Evolutionary conservation across 2,888 invertebrate genomes (phyloP).

Genomic region (Yponomeuta evonymella): DNA sequence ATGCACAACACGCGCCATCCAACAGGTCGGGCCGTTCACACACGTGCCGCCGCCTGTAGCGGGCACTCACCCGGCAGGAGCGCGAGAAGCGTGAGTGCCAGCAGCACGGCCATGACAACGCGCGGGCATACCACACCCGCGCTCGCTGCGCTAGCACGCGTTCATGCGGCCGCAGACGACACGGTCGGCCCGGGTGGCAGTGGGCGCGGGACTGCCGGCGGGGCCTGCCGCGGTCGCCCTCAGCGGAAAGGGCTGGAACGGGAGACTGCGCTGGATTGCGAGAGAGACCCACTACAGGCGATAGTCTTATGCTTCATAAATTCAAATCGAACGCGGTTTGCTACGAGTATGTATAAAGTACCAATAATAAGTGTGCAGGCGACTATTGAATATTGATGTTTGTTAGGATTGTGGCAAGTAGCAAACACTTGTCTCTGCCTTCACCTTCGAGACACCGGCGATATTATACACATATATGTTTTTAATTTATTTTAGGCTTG

Average conservation of each 20-base stretch:
- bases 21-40: conserved; percentile 25
- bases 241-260: background rate
- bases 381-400: no score
- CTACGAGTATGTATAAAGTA: no score
- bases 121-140: conserved; percentile 75
- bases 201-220: conserved; percentile 60
- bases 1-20: background rate
- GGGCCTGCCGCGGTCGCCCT: conserved; percentile 35
- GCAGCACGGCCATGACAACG: conserved; percentile 66
- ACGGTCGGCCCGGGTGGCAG: conserved; percentile 66
- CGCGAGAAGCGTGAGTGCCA: conserved; percentile 68
- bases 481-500: no score
- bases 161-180: conserved; percentile 56
- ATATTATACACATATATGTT: no score
- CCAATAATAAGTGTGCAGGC: no score
- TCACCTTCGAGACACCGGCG: no score
- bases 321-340: no score
- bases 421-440: no score
- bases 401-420: no score
- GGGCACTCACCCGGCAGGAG: conserved; percentile 68
- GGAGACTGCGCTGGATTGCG: background rate
- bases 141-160: conserved; percentile 72
- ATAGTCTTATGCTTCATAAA: no score
- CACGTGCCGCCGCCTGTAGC: conserved; percentile 48
- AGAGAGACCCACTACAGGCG: no score